Base-by-base conservation (phyloP, 2,797 vertebrate genomes). In the Xerus rutilus region DNA sequence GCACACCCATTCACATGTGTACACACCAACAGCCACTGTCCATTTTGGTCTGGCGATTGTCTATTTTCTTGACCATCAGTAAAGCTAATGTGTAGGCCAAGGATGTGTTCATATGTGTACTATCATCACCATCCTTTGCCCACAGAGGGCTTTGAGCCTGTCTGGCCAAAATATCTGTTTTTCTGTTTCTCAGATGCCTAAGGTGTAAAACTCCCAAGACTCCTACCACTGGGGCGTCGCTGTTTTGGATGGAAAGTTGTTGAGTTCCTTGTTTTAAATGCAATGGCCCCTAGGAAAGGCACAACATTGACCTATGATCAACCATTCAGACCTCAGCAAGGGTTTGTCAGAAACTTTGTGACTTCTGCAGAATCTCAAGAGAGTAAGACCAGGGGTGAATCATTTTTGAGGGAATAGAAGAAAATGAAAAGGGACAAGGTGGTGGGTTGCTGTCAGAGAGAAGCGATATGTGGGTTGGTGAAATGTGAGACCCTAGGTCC, bases 221-320 rank as follows among this genome's bases (percentile, higher is more conserved):
- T 69, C 64, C 45, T 67, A 11, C 39, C 21, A 12, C 0, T 64
- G 62, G 11, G 6, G 43, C 23, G 35, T 76, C 32, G 65, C 70
- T 84, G 7, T 70, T 32, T 92, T 30, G 89, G 21, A 13, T 54
- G 77, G 83, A 90, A n/a, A 28, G 59, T 70, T 2, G 1, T 59
- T 57, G 70, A 78, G 3, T 67, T 70, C 23, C 74, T 91, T 84
- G 43, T 73, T 93, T 90, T 70, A 89, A 92, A 81, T 64, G 35
- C 15, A 57, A 9, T 81, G 3, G 39, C 21, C 25, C 11, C 15
- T 69, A 81, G 45, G 72, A 74, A 87, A 57, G 74, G 32, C 0
- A 17, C n/a, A 21, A 4, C 25, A 9, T 77, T 5, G 20, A 20
- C 57, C 47, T 76, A 2, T 35, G 10, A 35, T n/a, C 21, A 57